These are phyloP conservation scores for Clupea harengus DNA, from an alignment of 2,113 vertebrate species.

Conservation along the genomic window DNA sequence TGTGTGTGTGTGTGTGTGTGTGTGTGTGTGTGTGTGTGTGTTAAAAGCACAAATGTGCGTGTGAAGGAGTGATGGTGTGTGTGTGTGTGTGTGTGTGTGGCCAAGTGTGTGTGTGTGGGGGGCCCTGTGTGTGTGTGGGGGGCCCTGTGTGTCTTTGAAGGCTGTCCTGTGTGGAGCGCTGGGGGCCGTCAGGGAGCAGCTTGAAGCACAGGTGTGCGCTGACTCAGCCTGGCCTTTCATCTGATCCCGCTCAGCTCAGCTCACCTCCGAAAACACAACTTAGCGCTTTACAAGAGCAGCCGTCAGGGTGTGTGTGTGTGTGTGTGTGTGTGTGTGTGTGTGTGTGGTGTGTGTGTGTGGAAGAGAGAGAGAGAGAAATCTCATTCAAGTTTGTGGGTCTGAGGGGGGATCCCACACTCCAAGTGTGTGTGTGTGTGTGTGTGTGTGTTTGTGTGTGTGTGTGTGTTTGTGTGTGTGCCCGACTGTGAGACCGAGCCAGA, in stretches of 20 bases:
- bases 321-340: not conserved
- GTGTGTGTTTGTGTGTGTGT: not conserved
- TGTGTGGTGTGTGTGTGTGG: not conserved
- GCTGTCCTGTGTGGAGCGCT: not conserved
- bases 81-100: not conserved
- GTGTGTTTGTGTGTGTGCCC: not conserved
- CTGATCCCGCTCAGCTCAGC: not conserved
- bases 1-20: not conserved
- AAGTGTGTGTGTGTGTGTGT: not conserved
- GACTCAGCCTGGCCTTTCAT: not conserved
- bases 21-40: not conserved
- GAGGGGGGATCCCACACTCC: not conserved
- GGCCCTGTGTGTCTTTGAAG: not conserved
- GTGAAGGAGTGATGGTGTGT: not conserved
- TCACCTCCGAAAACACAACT: not conserved
- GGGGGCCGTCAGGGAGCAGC: not conserved
- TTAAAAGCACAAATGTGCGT: not conserved
- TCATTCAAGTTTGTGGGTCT: not conserved
- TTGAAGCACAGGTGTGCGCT: conserved; percentile 10
- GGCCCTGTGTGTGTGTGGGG: not conserved
- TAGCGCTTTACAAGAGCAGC: not conserved
- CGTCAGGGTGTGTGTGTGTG: not conserved
- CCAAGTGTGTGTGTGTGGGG: not conserved
- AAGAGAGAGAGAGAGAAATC: not conserved
- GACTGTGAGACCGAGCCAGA: not conserved